phyloP scores from a whole-genome alignment of 2,888 invertebrate genomes.

The Hirtodrosophila trivittata region DNA sequence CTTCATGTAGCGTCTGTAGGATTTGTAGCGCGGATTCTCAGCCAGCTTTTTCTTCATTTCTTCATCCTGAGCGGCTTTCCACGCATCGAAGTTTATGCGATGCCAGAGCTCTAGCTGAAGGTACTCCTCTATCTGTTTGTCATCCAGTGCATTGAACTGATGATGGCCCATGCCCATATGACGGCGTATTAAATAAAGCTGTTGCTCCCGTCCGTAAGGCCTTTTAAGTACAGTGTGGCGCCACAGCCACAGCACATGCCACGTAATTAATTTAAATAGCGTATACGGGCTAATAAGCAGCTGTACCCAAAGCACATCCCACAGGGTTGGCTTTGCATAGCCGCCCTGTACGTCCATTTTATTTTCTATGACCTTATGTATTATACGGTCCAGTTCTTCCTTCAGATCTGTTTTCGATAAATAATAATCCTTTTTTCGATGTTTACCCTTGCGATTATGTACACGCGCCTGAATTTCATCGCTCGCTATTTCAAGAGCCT shows the following conservation, averaged over 20 bases:
- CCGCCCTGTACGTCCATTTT: conserved; percentile 97
- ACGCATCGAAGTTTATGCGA: conserved; percentile 89
- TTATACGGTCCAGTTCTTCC: conserved; percentile 91
- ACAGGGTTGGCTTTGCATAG: conserved; percentile 92
- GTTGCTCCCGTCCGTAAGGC: conserved; percentile 92
- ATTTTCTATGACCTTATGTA: conserved; percentile 92
- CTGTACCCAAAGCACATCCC: conserved; percentile 93
- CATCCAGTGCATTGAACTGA: conserved; percentile 90
- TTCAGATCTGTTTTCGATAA: conserved; percentile 87
- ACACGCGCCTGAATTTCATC: conserved; percentile 85
- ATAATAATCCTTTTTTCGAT: conserved; percentile 79
- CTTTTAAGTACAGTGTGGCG: conserved; percentile 89
- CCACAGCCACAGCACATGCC: conserved; percentile 93
- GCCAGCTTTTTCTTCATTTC: conserved; percentile 93
- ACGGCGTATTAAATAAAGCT: conserved; percentile 92
- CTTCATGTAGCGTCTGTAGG: conserved; percentile 94
- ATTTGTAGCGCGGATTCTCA: conserved; percentile 93
- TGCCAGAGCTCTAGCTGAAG: conserved; percentile 92
- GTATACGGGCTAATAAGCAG: conserved; percentile 91
- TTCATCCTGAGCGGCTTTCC: conserved; percentile 93
- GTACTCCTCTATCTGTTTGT: conserved; percentile 89
- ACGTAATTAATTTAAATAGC: conserved; percentile 88
- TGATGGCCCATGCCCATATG: conserved; percentile 89
- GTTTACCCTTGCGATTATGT: conserved; percentile 84
- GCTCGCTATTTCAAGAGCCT: conserved; percentile 89